These are phyloP conservation scores for Anolis carolinensis DNA, from an alignment of 2,113 vertebrate species.

Conservation along the genomic window DNA sequence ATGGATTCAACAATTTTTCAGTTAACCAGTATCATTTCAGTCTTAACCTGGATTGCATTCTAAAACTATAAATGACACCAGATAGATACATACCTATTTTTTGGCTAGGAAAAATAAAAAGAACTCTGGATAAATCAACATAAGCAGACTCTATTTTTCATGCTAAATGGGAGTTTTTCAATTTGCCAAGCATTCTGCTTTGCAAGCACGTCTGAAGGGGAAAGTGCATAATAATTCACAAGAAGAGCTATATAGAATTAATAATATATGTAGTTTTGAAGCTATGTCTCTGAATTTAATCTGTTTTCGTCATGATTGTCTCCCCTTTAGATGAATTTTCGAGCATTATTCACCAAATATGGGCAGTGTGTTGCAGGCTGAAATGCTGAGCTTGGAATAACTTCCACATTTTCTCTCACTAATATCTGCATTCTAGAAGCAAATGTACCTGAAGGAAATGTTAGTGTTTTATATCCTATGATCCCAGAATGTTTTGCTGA, in stretches of 20 bases:
- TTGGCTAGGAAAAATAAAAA: constrained; percentile 1
- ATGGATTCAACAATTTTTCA: too few species aligned
- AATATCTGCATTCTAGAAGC: constrained; percentile 3
- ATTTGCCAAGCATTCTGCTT: constrained; percentile 1
- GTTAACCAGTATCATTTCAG: too few species aligned
- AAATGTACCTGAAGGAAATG: background rate
- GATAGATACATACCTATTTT: background rate
- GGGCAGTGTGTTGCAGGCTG: constrained; percentile 47
- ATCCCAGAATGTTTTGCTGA: constrained; percentile 34
- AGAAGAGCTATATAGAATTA: constrained; percentile 48
- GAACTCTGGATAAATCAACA: background rate
- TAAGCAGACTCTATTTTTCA: constrained; percentile 5
- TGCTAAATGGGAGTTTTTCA: constrained; percentile 1
- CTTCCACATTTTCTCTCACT: constrained; percentile 37
- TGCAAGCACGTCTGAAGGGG: constrained; percentile 34
- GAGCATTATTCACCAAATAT: constrained; percentile 46
- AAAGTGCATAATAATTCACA: constrained; percentile 38
- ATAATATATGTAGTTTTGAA: constrained; percentile 30
- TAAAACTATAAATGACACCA: background rate
- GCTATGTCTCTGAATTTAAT: constrained; percentile 31
- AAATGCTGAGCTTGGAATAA: constrained; percentile 50
- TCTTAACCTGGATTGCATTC: too few species aligned
- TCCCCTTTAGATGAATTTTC: constrained; percentile 51
- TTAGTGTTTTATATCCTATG: constrained; percentile 3
- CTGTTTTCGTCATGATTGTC: constrained; percentile 45